Conservation (phyloP, 2,797 vertebrate genomes). For the Semaprochilodus insignis region DNA sequence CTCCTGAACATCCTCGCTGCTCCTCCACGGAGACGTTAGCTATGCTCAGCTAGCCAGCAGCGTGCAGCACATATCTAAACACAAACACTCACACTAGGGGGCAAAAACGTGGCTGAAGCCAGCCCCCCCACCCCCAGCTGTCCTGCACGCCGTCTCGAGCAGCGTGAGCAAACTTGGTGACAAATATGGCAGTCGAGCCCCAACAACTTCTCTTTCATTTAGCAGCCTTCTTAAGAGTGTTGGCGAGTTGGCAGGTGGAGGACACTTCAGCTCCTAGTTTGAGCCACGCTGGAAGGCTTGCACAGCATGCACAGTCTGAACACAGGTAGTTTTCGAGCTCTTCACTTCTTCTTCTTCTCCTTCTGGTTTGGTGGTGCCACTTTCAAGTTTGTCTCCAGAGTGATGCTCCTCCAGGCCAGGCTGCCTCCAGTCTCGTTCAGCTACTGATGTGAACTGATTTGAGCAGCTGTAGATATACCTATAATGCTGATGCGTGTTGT, state of each 20-base stretch:
- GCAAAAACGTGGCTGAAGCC: constrained; percentile 8
- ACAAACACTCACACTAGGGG: not conserved
- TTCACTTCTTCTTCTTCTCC: not conserved
- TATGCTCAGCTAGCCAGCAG: constrained; percentile 74
- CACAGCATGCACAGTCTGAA: not conserved
- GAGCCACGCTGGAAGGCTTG: not conserved
- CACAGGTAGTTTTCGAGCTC: not conserved
- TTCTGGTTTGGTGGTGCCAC: not conserved
- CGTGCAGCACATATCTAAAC: constrained; percentile 56
- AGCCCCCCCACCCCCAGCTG: not conserved
- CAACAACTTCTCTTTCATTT: constrained; percentile 81
- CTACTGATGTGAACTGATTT: not conserved
- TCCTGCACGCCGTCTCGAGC: constrained; percentile 43
- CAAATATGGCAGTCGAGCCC: constrained; percentile 76
- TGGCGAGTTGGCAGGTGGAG: constrained; percentile 43
- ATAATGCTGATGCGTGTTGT: not conserved
- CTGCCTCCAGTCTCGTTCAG: not conserved
- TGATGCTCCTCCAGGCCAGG: not conserved
- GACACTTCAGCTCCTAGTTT: constrained; percentile 27
- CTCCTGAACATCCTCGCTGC: constrained; percentile 71
- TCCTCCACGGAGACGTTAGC: constrained; percentile 79
- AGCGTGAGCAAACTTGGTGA: constrained; percentile 76
- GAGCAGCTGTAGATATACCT: not conserved
- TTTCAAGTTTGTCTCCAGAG: not conserved
- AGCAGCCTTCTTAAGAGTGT: constrained; percentile 62